Evolutionary conservation across 2,888 invertebrate genomes (phyloP), one percentile per base, ranked within the genome.

Genomic region (Orthonevra nobilis): DNA sequence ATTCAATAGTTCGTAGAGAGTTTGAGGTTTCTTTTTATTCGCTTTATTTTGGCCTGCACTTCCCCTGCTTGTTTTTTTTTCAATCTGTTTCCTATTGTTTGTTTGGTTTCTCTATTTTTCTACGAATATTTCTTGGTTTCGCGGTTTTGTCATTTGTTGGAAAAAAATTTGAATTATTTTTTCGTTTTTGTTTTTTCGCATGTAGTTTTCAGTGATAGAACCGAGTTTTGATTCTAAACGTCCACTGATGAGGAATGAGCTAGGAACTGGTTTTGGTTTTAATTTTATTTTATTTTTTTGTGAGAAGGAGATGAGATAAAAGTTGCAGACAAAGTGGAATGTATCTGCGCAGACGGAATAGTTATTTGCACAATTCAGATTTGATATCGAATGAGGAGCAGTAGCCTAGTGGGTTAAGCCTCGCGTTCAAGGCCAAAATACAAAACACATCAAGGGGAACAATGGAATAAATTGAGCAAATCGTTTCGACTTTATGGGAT

Each of bases 291-390:
- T 17, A 20, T 23, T 40, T 42, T 30, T 54, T 6, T n/a, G 6
- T 26, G 23, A 46, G 36, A 58, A 69, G 40, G 52, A 63, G 7
- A 36, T 34, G 30, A 44, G 44, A 44, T 28, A 34, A 42, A 68
- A 74, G 46, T 32, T 60, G 28, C 64, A 64, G 70, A 70, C 70
- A 40, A 63, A 64, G 50, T 32, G 77, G 77, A 60, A 77, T 77
- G 70, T 77, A 77, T 50, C 70, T 58, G 77, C 63, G 63, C 75
- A 75, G 75, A 75, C 69, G 17, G 69, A 75, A 75, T 75, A 75
- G 63, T 58, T 50, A 63, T 61, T 63, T 69, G 66, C 46, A 54
- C 61, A 61, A 40, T 72, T 63, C 54, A 48, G 54, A 61, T 64
- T 26, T 5, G 10, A 40, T 46, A 72, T 34, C 14, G 36, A 52